These are phyloP conservation scores for Pterostichus niger DNA, from an alignment of 2,888 invertebrate genomes.

Conservation along the genomic window DNA sequence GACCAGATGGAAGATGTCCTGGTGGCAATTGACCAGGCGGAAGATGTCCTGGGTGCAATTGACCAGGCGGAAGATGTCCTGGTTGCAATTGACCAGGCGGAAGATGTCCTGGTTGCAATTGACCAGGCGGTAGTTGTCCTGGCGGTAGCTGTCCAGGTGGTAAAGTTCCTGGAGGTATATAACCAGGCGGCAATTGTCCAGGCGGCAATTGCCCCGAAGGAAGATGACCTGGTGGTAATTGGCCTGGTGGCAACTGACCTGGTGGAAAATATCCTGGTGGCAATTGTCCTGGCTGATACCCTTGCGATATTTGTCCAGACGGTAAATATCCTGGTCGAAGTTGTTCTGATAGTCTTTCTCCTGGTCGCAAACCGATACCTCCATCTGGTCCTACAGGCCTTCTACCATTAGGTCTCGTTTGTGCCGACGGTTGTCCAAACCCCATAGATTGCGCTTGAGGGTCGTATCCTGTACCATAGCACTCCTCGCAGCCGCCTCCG, in stretches of 20 bases:
- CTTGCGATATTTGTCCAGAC: conserved; percentile 60
- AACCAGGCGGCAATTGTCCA: conserved; percentile 66
- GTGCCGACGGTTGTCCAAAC: conserved; percentile 62
- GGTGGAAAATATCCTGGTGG: conserved; percentile 66
- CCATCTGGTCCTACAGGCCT: conserved; percentile 56
- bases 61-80: conserved; percentile 46
- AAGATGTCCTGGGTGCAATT: conserved; percentile 23
- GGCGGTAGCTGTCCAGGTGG: conserved; percentile 42
- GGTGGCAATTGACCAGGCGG: conserved; percentile 43
- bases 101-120: conserved; percentile 34
- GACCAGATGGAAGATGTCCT: conserved; percentile 56
- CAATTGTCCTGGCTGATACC: conserved; percentile 67
- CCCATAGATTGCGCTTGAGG: conserved; percentile 53
- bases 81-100: conserved; percentile 47
- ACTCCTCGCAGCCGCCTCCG: conserved; percentile 84
- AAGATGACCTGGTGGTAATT: conserved; percentile 47
- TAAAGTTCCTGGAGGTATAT: conserved; percentile 65
- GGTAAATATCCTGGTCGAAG: conserved; percentile 47
- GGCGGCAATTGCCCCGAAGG: conserved; percentile 52
- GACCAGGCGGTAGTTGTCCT: conserved; percentile 51
- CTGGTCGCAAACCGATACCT: conserved; percentile 52
- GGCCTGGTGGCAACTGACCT: conserved; percentile 43
- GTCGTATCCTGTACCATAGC: conserved; percentile 75
- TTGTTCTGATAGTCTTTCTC: conserved; percentile 60
- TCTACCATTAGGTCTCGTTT: conserved; percentile 65